Evolutionary conservation across 92 coral and sea anemone species (phyloP), one percentile per base, ranked within the genome.

Genomic region (Nematostella vectensis): DNA sequence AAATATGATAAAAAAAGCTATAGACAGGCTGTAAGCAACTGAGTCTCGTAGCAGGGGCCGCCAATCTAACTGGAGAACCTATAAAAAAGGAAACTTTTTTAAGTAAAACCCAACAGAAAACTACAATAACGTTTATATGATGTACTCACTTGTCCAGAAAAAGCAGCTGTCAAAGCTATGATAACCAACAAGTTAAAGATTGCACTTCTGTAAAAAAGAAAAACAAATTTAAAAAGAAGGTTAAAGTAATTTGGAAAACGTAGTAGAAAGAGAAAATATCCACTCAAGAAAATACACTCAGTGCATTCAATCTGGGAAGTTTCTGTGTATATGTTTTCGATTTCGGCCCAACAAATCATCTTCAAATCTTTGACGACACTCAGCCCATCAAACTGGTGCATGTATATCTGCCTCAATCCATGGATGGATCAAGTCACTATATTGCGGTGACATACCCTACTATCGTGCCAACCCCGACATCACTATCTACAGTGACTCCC

Each of bases 401-500:
- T n/a, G n/a, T n/a, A n/a, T n/a, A n/a, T n/a, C n/a, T n/a, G n/a
- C n/a, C n/a, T n/a, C n/a, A n/a, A n/a, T n/a, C n/a, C n/a, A n/a
- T n/a, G n/a, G n/a, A n/a, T n/a, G n/a, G n/a, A n/a, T n/a, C n/a
- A n/a, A n/a, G n/a, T n/a, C n/a, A n/a, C n/a, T n/a, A n/a, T n/a
- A n/a, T n/a, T n/a, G n/a, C n/a, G n/a, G n/a, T n/a, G 27, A 59
- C 94, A 22, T 78, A 91, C 98, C 98, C 98, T 33, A 91, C 98
- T 52, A 91, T 86, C 9, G 98, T 91, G 29, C 98, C 98, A 28
- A 91, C 94, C 28, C 98, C 98, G 21, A 91, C 96, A 60, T 91
- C 98, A 50, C 98, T 91, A 29, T 91, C 80, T 17, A 80, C 88
- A 1, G 93, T 75, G 16, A 86, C 98, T 27, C 98, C 98, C 36